Evolutionary conservation across 2,888 invertebrate genomes (phyloP), one percentile per base, ranked within the genome.

Genomic region (Agelastica alni): DNA sequence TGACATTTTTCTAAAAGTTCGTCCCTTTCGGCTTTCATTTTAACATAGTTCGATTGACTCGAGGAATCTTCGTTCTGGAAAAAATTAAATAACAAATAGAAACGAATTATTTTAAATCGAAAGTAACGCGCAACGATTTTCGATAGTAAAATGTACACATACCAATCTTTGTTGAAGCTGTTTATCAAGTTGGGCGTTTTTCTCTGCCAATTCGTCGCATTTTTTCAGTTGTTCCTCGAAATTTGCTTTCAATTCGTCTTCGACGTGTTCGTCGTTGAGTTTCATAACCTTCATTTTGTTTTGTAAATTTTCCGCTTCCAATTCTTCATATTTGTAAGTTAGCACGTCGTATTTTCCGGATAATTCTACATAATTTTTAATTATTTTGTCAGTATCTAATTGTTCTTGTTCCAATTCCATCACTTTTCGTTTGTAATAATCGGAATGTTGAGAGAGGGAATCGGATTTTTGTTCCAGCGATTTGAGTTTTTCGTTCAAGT

Each of bases 271-370:
- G 12, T 55, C 41, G 2, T 30, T 26, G 16, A 60, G 17, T 17
- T 56, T 56, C 9, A 44, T 31, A 6, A 53, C 13, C 31, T 46
- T 56, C 13, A 37, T 51, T 36, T 61, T 58, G 4, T 53, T 49
- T 45, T 63, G 56, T 7, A 42, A 36, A 45, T 65, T 64, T 43
- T 68, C 67, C 17, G 53, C 36, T 44, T 67, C 57, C 18, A 72
- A 22, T 18, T 59, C 59, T 55, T 74, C 74, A 46, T 62, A 69
- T 49, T 70, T 69, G 47, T 72, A 70, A 28, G 69, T 52, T 41
- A 73, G 52, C 12, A 68, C 63, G 51, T 74, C 74, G 41, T 73
- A 73, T 61, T 70, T 72, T 9, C 73, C 73, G 46, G 73, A 71
- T 41, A 73, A 68, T 14, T 75, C 72, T 7, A 74, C 71, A 53